phyloP scores from a whole-genome alignment of 1,140 invertebrate genomes.

The Meloidogyne hapla region DNA sequence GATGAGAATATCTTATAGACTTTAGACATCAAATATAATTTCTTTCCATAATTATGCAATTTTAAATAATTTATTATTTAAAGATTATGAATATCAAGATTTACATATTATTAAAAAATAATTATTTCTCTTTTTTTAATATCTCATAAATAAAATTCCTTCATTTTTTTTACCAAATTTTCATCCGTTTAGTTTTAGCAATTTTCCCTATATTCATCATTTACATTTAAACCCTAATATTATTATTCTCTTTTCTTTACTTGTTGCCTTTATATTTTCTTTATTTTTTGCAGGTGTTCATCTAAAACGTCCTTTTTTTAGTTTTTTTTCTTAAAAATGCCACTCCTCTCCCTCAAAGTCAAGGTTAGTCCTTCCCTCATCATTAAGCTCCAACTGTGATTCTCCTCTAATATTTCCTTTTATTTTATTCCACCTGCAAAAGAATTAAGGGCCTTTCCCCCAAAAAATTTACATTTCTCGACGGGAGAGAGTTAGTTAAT shows the following conservation, averaged over 20 bases:
- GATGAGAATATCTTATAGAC: too few species aligned
- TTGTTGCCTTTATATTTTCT: background rate
- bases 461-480: too few species aligned
- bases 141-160: too few species aligned
- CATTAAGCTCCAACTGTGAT: background rate
- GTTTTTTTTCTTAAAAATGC: background rate
- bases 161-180: background rate
- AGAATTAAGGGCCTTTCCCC: background rate
- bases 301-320: background rate
- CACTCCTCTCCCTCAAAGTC: background rate
- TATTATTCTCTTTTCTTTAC: background rate
- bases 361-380: background rate
- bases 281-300: constrained; percentile 1
- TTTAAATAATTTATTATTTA: too few species aligned
- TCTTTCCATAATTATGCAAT: too few species aligned
- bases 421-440: background rate
- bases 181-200: background rate
- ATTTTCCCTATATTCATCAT: background rate
- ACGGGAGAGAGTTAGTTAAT: too few species aligned
- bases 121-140: background rate
- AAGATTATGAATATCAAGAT: too few species aligned
- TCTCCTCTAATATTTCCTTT: background rate
- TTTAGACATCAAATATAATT: too few species aligned
- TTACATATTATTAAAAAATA: background rate
- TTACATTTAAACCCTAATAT: background rate